Evolutionary conservation across 1,140 invertebrate genomes (phyloP), one percentile per base, ranked within the genome.

Genomic region (Euschistus heros): DNA sequence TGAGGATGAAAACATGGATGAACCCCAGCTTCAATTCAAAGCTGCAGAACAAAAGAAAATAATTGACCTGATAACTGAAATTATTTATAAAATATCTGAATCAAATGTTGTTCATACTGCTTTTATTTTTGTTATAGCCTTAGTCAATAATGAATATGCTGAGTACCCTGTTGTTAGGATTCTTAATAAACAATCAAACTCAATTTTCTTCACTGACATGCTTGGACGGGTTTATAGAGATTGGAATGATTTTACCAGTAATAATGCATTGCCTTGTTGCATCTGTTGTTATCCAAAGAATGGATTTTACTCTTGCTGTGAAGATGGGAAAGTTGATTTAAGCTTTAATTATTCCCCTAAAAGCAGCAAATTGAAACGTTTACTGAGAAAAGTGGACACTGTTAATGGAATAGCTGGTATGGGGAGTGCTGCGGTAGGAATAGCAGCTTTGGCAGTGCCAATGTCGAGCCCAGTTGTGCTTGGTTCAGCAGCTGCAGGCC

Each of bases 51-150:
- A 50, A 20, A 20, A 22, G 5, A 50, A 50, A 50, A 50, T 5
- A 22, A 57, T 57, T 27, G 24, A 57, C 8, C 20, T 2, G 26
- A 57, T 57, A 24, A 57, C 24, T 7, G 24, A 57, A 8, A 5
- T 18, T 6, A 57, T 57, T 18, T 24, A 57, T 17, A 57, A 4
- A 24, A 15, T 24, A 17, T 24, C 18, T 22, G 15, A 8, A 24
- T 24, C 54, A 57, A 15, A 57, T 24, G 6, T 6, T 24, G 24
- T 27, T 13, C 26, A 4, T 57, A 26, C 24, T 13, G 54, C 54
- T 24, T 57, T 57, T 15, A 57, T 57, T 17, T 57, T 57, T 57
- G 20, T 57, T 15, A 57, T 57, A 24, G 54, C 54, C 24, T 57
- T 4, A 8, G 26, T 57, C 4, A 57, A 22, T 57, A 24, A 57